Evolutionary conservation across 2,888 invertebrate species (phyloP).

Genomic region (Tetragonula carbonaria): DNA sequence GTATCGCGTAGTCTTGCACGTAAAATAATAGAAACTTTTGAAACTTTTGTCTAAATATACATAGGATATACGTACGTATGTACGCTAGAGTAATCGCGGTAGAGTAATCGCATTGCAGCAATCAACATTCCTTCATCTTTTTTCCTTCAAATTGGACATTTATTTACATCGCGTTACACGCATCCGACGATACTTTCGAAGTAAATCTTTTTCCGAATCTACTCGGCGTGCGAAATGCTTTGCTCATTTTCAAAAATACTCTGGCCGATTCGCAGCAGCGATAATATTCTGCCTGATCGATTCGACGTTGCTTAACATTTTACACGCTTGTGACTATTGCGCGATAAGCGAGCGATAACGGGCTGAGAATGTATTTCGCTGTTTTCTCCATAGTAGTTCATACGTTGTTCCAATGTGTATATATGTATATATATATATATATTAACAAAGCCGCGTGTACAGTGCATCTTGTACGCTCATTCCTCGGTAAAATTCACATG

Average conservation of each 20-base stretch:
- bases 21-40: neutral
- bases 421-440: no score
- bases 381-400: neutral
- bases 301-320: neutral
- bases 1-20: constrained; percentile 1
- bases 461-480: neutral
- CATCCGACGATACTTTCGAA: neutral
- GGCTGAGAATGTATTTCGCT: neutral
- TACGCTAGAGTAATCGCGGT: no score
- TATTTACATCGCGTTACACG: no score
- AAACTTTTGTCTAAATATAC: no score
- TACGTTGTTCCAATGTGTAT: neutral
- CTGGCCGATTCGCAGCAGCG: neutral
- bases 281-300: neutral
- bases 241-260: neutral
- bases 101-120: neutral
- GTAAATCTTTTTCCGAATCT: neutral
- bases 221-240: neutral
- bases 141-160: neutral
- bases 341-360: constrained; percentile 9
- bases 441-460: neutral
- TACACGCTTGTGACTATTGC: neutral
- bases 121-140: constrained; percentile 10
- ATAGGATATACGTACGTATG: neutral
- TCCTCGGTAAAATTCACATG: neutral